These are phyloP conservation scores for Tortricodes alternella DNA, from an alignment of 2,888 invertebrate species.

Conservation along the genomic window DNA sequence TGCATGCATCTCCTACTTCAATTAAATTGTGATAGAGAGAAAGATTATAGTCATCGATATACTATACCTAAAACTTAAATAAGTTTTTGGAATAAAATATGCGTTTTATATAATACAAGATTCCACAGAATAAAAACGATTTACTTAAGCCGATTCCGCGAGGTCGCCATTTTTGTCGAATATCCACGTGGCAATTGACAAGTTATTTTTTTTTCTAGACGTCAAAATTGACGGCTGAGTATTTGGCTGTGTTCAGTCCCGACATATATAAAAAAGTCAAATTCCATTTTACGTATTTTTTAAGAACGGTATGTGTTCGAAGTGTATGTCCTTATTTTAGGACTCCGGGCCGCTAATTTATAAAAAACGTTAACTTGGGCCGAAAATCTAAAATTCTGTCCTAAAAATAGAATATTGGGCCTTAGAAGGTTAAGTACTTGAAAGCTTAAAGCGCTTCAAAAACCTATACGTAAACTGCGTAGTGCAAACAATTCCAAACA, in stretches of 20 bases:
- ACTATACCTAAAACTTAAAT: background rate
- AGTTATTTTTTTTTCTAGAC: background rate
- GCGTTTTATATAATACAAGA: background rate
- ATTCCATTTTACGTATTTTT: no score
- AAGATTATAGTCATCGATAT: background rate
- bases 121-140: background rate
- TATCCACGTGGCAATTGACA: background rate
- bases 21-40: background rate
- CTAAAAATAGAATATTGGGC: no score
- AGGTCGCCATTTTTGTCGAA: background rate
- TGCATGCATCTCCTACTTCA: background rate
- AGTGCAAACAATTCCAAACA: conserved; percentile 6
- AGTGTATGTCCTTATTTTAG: no score
- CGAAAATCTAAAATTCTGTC: no score
- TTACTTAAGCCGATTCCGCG: background rate
- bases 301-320: no score
- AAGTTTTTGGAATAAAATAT: background rate
- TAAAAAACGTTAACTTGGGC: no score
- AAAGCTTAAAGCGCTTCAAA: background rate
- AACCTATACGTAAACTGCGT: conserved; percentile 5
- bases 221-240: background rate
- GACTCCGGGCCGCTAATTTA: no score
- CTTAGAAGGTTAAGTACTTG: background rate
- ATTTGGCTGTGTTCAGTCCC: no score
- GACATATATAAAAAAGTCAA: no score